Evolutionary conservation across 2,888 invertebrate genomes (phyloP).

Genomic region (Invenusta paracnida): DNA sequence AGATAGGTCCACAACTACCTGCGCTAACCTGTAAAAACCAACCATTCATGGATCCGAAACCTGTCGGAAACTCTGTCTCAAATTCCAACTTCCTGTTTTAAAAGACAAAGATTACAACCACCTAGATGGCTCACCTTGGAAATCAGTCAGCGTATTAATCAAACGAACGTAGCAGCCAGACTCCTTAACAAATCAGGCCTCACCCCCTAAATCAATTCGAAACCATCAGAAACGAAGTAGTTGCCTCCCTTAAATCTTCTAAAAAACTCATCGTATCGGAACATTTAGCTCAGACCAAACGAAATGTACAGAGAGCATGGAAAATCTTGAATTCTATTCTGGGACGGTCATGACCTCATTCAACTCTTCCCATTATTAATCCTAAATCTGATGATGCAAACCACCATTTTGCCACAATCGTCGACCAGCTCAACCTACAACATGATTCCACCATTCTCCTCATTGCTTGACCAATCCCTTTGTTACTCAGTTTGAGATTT

Average conservation of each 20-base stretch:
- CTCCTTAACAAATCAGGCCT: neutral
- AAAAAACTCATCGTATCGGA: neutral
- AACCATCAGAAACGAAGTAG: neutral
- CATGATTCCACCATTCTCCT: neutral
- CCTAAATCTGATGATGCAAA: neutral
- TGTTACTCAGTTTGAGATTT: neutral
- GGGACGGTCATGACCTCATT: conserved; percentile 2
- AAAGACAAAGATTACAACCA: neutral
- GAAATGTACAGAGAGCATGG: neutral
- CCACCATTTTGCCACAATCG: neutral
- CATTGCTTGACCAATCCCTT: neutral
- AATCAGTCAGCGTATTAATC: neutral
- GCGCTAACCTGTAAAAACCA: neutral
- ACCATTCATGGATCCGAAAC: neutral
- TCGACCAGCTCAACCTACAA: conserved; percentile 4
- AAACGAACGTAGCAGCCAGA: conserved; percentile 3
- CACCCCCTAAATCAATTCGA: neutral
- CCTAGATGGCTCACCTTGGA: conserved; percentile 10
- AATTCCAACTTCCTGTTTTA: neutral
- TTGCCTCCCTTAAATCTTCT: neutral
- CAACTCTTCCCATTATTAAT: conserved; percentile 1
- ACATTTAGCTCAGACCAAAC: neutral
- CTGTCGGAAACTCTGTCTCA: neutral
- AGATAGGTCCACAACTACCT: neutral
- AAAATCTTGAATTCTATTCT: neutral